A percentile compares a stretch with the other conserved stretches of the same genome.
These are phyloP conservation scores for Druceiella hillmani DNA, from an alignment of 2,888 invertebrate genomes.

Conservation along the genomic window DNA sequence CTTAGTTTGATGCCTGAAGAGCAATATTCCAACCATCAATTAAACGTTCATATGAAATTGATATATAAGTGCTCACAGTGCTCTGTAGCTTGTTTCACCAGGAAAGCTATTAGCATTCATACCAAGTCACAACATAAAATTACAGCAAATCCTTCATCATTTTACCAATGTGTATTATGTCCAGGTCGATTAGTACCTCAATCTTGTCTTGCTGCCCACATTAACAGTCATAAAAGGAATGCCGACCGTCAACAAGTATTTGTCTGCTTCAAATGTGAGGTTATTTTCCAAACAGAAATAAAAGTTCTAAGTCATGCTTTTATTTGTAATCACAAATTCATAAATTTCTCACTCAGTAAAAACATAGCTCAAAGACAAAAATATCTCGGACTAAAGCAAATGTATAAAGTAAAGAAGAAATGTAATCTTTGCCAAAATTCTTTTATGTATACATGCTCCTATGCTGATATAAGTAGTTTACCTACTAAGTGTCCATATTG, in stretches of 20 bases:
- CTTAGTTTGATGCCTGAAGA: constrained; percentile 43
- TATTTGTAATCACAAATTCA: constrained; percentile 12
- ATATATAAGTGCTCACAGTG: constrained; percentile 42
- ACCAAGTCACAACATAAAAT: constrained; percentile 27
- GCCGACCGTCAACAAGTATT: too few species aligned
- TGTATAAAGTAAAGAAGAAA: constrained; percentile 35
- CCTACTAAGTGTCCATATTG: constrained; percentile 39
- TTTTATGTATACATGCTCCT: constrained; percentile 37
- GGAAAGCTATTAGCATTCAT: constrained; percentile 37
- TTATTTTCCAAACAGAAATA: constrained; percentile 28
- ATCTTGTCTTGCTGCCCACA: constrained; percentile 34
- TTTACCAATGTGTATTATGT: constrained; percentile 40
- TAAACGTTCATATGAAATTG: constrained; percentile 37
- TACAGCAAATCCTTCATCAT: constrained; percentile 25
- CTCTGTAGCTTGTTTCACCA: constrained; percentile 37
- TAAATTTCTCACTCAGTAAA: too few species aligned
- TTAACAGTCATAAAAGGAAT: constrained; percentile 30
- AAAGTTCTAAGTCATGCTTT: constrained; percentile 33
- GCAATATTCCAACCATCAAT: constrained; percentile 45
- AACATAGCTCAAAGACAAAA: too few species aligned
- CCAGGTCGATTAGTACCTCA: constrained; percentile 36
- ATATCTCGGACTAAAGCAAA: constrained; percentile 11
- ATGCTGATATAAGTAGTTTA: constrained; percentile 32
- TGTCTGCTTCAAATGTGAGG: constrained; percentile 40
- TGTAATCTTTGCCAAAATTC: constrained; percentile 36